These are phyloP conservation scores for Acromyrmex heyeri DNA, from an alignment of 1,140 invertebrate genomes.

Conservation along the genomic window DNA sequence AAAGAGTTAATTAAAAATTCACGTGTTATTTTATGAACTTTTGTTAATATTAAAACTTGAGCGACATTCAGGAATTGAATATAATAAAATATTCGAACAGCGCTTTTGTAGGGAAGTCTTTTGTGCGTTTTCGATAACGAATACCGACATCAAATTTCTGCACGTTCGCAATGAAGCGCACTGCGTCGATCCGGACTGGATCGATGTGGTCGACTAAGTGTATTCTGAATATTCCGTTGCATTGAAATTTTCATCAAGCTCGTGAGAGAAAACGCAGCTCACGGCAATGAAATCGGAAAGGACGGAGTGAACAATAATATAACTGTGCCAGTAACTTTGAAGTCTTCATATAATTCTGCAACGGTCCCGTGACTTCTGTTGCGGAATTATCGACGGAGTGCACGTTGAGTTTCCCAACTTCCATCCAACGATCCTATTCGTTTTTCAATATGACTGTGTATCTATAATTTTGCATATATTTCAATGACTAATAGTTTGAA, in stretches of 20 bases:
- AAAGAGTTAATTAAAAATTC: background rate
- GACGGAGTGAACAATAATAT: conserved; percentile 28
- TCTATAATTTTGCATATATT: no score
- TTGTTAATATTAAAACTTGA: conserved; percentile 12
- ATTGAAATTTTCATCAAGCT: conserved; percentile 51
- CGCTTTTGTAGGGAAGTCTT: conserved; percentile 23
- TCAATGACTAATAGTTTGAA: background rate
- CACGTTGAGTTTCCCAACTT: conserved; percentile 22
- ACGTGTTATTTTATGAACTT: conserved; percentile 18
- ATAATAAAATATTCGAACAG: conserved; percentile 40
- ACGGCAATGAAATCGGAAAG: conserved; percentile 23
- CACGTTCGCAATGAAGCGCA: conserved; percentile 33
- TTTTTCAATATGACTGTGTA: background rate
- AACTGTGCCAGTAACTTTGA: conserved; percentile 20
- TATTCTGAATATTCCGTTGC: conserved; percentile 40
- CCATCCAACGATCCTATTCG: background rate
- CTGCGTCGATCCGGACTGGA: conserved; percentile 35
- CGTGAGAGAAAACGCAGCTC: conserved; percentile 40
- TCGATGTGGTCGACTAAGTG: conserved; percentile 49
- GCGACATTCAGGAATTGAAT: background rate
- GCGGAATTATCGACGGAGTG: conserved; percentile 30
- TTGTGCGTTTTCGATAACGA: conserved; percentile 39
- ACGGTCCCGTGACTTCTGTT: conserved; percentile 12
- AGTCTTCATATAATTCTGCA: background rate
- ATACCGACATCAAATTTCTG: conserved; percentile 22